Conservation (phyloP, 2,888 invertebrate genomes). For the Luffia ferchaultella region DNA sequence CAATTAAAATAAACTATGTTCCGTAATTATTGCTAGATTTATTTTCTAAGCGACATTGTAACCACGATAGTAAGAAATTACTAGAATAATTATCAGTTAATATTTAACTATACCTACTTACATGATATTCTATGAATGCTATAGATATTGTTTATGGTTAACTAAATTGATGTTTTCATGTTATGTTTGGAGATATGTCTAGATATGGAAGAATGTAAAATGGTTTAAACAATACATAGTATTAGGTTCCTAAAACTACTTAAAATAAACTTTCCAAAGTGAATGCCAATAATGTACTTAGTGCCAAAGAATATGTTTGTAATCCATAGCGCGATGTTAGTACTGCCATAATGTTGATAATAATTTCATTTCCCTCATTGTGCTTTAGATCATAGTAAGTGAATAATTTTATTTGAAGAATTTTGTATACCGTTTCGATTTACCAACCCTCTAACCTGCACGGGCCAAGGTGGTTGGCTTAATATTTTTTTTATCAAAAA, state of each 20-base stretch:
- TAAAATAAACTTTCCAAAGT: neutral
- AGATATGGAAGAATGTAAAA: conserved; percentile 18
- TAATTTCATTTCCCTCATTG: neutral
- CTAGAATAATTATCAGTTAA: neutral
- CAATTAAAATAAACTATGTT: neutral
- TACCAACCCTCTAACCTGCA: neutral
- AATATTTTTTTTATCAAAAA: no score
- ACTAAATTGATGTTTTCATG: neutral
- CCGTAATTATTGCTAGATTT: neutral
- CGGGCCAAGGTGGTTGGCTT: no score
- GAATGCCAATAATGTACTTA: neutral
- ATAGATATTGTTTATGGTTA: neutral
- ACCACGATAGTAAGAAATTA: neutral
- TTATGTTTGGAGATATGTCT: conserved; percentile 5
- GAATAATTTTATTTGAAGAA: neutral
- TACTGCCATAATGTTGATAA: neutral
- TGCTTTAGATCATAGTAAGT: neutral
- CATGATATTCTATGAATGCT: neutral
- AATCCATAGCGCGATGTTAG: neutral
- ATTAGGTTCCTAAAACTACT: conserved; percentile 6
- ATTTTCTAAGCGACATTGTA: neutral
- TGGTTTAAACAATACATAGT: conserved; percentile 19
- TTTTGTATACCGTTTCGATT: neutral
- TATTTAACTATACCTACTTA: neutral
- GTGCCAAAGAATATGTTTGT: neutral